A percentile compares a stretch with the other conserved stretches of the same genome.
These are phyloP conservation scores for Cygnus olor DNA, from an alignment of 2,797 vertebrate genomes.

Conservation along the genomic window DNA sequence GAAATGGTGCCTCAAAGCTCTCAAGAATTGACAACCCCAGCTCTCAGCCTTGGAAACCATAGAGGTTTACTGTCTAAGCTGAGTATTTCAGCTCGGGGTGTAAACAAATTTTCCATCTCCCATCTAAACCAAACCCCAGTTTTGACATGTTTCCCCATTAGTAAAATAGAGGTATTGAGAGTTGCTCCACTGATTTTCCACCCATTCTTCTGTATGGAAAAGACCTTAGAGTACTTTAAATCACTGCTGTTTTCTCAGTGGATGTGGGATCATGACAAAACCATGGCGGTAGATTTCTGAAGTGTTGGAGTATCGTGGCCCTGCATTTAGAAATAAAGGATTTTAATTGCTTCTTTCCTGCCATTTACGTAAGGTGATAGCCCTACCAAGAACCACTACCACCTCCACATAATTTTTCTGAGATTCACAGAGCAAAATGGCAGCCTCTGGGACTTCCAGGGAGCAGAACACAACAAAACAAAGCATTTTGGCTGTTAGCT, in stretches of 20 bases:
- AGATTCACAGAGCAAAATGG: not conserved
- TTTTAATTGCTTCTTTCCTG: not conserved
- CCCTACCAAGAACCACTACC: not conserved
- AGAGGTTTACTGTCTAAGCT: not conserved
- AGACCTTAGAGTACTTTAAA: not conserved
- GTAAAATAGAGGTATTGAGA: not conserved
- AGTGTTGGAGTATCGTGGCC: not conserved
- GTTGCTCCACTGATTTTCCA: not conserved
- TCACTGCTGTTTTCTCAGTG: rapidly evolving
- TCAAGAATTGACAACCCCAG: not conserved
- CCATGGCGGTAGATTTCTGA: not conserved
- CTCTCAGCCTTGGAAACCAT: not conserved
- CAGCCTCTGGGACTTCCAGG: not conserved
- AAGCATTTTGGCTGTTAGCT: not conserved
- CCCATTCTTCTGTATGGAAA: not conserved
- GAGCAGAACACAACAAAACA: not conserved
- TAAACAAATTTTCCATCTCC: not conserved
- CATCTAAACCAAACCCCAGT: not conserved
- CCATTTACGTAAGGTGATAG: not conserved
- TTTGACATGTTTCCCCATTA: not conserved
- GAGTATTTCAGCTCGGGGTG: not conserved
- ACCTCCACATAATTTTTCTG: not conserved
- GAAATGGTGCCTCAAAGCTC: not conserved
- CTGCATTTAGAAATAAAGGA: not conserved
- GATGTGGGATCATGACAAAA: not conserved